phyloP scores from a whole-genome alignment of 1,140 invertebrate species.

The Metaphire vulgaris region DNA sequence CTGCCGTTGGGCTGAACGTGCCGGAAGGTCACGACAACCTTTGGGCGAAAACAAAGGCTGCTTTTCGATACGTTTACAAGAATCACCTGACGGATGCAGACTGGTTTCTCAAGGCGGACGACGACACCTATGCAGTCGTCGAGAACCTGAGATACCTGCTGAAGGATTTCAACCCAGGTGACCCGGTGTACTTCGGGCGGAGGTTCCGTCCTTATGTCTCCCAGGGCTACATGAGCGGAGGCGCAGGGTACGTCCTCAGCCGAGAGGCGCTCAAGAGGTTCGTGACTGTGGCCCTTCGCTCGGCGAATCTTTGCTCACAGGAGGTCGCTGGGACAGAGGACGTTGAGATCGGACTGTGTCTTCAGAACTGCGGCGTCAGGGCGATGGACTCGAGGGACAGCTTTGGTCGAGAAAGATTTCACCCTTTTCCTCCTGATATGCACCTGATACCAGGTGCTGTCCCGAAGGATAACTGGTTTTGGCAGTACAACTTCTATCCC shows the following conservation, averaged over 20 bases:
- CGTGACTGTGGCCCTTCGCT: constrained; percentile 17
- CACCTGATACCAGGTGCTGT: constrained; percentile 44
- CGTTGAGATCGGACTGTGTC: constrained; percentile 83
- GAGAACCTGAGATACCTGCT: constrained; percentile 26
- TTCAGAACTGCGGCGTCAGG: constrained; percentile 72
- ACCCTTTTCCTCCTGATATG: constrained; percentile 79
- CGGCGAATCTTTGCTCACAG: neutral
- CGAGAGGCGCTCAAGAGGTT: constrained; percentile 38
- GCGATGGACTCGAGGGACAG: constrained; percentile 80
- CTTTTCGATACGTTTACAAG: constrained; percentile 61
- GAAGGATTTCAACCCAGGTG: neutral
- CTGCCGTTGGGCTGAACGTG: constrained; percentile 30
- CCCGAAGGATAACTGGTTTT: constrained; percentile 47
- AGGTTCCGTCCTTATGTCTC: constrained; percentile 12
- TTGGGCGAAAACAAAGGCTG: constrained; percentile 46
- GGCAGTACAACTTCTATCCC: constrained; percentile 42
- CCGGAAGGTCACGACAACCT: constrained; percentile 42
- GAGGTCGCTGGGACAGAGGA: constrained; percentile 68
- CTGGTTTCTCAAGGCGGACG: constrained; percentile 46
- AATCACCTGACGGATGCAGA: constrained; percentile 55
- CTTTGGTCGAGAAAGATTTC: constrained; percentile 78
- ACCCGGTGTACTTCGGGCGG: constrained; percentile 72
- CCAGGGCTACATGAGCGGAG: constrained; percentile 90
- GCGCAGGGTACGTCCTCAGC: constrained; percentile 54
- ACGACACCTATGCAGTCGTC: constrained; percentile 25